phyloP scores from a whole-genome alignment of 1,140 invertebrate species.

The Dufourea novaeangliae region DNA sequence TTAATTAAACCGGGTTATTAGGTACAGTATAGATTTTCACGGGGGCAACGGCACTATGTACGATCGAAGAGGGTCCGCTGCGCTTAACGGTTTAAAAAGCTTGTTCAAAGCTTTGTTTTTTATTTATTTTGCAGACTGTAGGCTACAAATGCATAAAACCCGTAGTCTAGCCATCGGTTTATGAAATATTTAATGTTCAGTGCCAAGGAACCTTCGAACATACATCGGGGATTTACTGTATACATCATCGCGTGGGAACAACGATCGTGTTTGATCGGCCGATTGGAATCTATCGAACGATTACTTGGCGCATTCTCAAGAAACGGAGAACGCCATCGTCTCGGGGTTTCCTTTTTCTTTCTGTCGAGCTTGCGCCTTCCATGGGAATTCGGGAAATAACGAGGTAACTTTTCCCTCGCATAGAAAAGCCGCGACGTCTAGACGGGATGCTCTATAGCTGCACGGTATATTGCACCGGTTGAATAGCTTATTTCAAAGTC shows the following conservation, averaged over 20 bases:
- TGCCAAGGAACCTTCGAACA: too few relatives aligned
- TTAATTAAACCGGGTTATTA: slow-evolving; percentile 70
- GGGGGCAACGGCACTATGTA: not conserved
- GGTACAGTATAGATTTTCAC: not conserved
- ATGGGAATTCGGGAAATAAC: slow-evolving; percentile 53
- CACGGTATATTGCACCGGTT: slow-evolving; percentile 61
- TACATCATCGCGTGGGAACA: not conserved
- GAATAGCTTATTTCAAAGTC: slow-evolving; percentile 63
- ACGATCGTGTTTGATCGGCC: not conserved
- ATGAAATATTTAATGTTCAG: too few relatives aligned
- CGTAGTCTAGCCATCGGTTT: too few relatives aligned
- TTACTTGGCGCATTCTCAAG: not conserved
- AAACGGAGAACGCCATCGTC: not conserved
- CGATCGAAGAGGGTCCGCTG: not conserved
- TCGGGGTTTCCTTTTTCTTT: slow-evolving; percentile 1
- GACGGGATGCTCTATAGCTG: slow-evolving; percentile 62
- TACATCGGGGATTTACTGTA: not conserved
- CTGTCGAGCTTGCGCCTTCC: not conserved
- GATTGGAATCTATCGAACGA: not conserved
- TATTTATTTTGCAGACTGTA: not conserved
- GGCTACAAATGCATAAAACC: too few relatives aligned
- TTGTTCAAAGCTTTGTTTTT: too few relatives aligned
- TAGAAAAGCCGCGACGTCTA: slow-evolving; percentile 57
- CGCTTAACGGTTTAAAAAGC: slow-evolving; percentile 1
- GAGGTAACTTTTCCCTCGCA: slow-evolving; percentile 58